Base-by-base conservation (phyloP, 2,888 invertebrate genomes). In the Incurvaria masculella region DNA sequence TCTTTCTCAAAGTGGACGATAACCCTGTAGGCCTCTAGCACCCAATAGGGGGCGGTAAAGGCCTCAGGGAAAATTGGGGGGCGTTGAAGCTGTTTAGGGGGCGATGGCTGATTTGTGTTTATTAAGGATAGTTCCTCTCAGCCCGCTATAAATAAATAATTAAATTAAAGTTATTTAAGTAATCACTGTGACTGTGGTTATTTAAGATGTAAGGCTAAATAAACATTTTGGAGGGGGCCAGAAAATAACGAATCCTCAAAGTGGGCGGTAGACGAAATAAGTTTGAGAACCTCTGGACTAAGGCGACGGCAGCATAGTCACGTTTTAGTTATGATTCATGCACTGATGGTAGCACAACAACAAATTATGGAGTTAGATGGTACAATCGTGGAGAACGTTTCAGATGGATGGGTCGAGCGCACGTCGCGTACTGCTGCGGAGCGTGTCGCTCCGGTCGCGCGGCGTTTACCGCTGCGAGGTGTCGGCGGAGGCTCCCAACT, bases 381-480 rank as follows among this genome's bases (percentile, higher is more conserved):
- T 26, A 44, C n/a, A 14, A 16, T 14, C 14, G 39, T 6, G 11
- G 20, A 53, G 51, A 41, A 47, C 43, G 53, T 59, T 66, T 19
- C 67, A 87, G 87, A 61, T 86, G 57, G 80, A 81, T 52, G 85
- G 84, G 62, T 87, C 86, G 4, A 83, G 82, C 52, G 84, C 85
- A 53, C 82, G 81, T 38, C 80, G 82, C 19, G 86, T 87, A 8
- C 81, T 84, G 54, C 75, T 89, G 50, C 80, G 82, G 53, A 82
- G 84, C 45, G 79, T 89, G 58, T 85, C 83, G 53, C 75, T 88
- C 53, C 81, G 83, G 64, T 86, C 88, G 52, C 81, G 87, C 54
- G 89, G 89, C 39, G 72, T 85, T 51, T 89, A 87, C 70, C 81
- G 87, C 51, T 89, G 88, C 62, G 89, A 89, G 67, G 87, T 89